Percentiles rank a stretch among this genome's conserved stretches.
These are phyloP conservation scores for Petrocephalus schoutedeni DNA, from an alignment of 2,797 vertebrate species.

Conservation along the genomic window DNA sequence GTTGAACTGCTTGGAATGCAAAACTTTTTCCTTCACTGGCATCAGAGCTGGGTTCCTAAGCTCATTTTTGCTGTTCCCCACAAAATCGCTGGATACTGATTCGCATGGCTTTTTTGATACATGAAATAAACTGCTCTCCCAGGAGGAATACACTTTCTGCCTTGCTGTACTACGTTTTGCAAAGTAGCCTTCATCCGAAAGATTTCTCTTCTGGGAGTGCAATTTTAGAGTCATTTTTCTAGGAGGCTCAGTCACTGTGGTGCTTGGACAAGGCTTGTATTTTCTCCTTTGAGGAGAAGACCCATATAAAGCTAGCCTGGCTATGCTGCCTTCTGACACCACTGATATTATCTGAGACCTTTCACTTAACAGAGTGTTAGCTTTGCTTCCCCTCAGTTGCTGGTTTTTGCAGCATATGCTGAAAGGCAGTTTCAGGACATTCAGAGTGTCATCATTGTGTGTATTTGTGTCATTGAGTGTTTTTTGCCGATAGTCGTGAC, in stretches of 20 bases:
- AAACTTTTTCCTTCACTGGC: conserved; percentile 14
- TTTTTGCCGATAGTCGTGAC: not conserved
- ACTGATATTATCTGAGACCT: not conserved
- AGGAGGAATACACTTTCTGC: not conserved
- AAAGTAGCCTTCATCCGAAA: not conserved
- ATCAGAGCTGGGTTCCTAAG: not conserved
- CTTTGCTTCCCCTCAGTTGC: not conserved
- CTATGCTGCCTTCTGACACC: not conserved
- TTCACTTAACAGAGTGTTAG: not conserved
- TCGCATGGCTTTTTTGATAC: not conserved
- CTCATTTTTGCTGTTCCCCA: not conserved
- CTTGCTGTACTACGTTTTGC: not conserved
- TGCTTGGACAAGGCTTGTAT: not conserved
- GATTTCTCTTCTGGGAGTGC: not conserved
- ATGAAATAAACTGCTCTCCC: not conserved
- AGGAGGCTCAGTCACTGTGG: not conserved
- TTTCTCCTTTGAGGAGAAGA: not conserved
- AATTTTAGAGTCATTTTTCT: not conserved
- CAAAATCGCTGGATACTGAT: not conserved
- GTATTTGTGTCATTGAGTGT: not conserved
- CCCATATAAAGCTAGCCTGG: conserved; percentile 10
- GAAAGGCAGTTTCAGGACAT: not conserved
- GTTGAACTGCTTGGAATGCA: conserved; percentile 50
- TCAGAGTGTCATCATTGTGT: not conserved
- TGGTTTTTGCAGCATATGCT: not conserved